Evolutionary conservation across 2,113 vertebrate genomes (phyloP).

Genomic region (Periophthalmus modestus): DNA sequence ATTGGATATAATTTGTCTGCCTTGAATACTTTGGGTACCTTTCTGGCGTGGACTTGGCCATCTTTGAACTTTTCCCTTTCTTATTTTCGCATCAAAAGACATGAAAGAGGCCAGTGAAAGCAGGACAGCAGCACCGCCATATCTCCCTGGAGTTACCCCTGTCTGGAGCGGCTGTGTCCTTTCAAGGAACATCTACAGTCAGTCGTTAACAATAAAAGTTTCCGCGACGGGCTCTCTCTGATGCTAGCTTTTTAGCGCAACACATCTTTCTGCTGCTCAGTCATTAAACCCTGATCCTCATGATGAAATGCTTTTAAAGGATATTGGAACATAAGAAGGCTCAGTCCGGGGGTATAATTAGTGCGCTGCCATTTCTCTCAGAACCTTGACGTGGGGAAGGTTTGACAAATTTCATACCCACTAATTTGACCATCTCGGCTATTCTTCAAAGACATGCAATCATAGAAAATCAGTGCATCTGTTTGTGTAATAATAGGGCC

Average conservation of each 20-base stretch:
- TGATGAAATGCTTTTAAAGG: constrained; percentile 68
- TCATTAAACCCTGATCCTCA: constrained; percentile 67
- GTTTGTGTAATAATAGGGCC: constrained; percentile 38
- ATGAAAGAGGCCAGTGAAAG: constrained; percentile 65
- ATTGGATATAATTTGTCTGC: constrained; percentile 53
- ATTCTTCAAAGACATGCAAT: constrained; percentile 16
- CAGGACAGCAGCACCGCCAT: constrained; percentile 53
- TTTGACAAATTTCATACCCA: constrained; percentile 34
- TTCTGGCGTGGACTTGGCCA: constrained; percentile 44
- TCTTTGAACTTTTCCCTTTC: constrained; percentile 66
- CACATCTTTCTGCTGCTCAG: constrained; percentile 49
- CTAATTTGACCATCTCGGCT: constrained; percentile 47
- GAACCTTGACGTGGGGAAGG: constrained; percentile 34
- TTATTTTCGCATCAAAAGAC: constrained; percentile 73
- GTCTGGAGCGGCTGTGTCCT: constrained; percentile 63
- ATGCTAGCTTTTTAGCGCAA: constrained; percentile 39
- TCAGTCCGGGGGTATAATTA: constrained; percentile 61
- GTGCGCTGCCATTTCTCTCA: constrained; percentile 35
- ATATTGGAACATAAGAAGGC: constrained; percentile 49
- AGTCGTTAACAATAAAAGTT: constrained; percentile 72
- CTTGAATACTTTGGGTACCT: constrained; percentile 59
- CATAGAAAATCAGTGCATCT: constrained; percentile 11
- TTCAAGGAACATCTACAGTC: constrained; percentile 62
- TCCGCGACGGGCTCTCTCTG: constrained; percentile 42
- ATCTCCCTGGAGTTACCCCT: constrained; percentile 52